Base-by-base conservation (phyloP, 2,113 vertebrate genomes). In the Panthera leo region DNA sequence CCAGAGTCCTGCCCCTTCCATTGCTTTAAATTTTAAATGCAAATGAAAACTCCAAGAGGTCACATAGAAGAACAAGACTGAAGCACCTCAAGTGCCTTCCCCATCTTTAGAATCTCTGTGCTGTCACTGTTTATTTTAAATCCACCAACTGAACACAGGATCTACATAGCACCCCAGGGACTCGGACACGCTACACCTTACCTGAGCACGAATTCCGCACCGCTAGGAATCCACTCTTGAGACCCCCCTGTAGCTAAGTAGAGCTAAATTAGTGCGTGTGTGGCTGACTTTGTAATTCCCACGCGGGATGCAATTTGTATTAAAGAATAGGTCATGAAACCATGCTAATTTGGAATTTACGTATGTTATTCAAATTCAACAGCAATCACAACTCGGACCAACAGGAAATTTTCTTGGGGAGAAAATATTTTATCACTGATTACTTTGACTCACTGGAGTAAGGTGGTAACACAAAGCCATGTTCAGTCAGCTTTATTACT, bases 1-100 rank as follows among this genome's bases (percentile, higher is more conserved):
- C 79, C 14, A 29, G 12, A n/a, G 65, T 78, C 91, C 48, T 67
- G 48, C 63, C 61, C 75, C 9, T 89, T 70, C 55, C 61, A 42
- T 34, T 8, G 45, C 73, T 92, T 75, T 65, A 82, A 29, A 48
- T 78, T 79, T 94, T 86, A 89, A 94, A 68, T 63, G 67, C 13
- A 87, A 91, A 96, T 61, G 65, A 65, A 76, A 82, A 90, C 65
- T 45, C 11, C 71, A 85, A 36, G 42, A 16, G 71, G 39, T 95
- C 76, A 34, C 36, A 58, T 0, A 51, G 12, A 80, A 88, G 55
- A 84, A 55, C 29, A 25, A 21, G 29, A 76, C 4, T 2, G n/a
- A 88, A 75, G 58, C 10, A 68, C 58, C 19, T 63, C 12, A 11
- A 53, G n/a, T 73, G 65, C 29, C 65, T 67, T 42, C 73, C 31